These are phyloP conservation scores for Lithobates sylvaticus DNA, from an alignment of 2,797 vertebrate genomes.

Conservation along the genomic window DNA sequence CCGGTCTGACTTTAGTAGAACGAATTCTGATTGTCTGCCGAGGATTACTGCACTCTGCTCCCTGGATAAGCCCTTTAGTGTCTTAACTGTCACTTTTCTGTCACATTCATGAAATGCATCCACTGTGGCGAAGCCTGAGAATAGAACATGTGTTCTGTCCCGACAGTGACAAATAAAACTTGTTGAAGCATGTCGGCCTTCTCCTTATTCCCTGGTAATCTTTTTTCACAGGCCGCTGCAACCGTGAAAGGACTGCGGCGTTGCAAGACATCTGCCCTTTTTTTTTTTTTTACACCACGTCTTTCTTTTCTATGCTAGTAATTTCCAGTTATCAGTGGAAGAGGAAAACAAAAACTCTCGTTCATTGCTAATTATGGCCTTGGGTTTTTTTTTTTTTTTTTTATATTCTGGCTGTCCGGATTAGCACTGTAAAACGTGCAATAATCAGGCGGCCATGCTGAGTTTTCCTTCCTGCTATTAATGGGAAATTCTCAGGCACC, in stretches of 20 bases:
- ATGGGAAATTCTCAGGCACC: background rate
- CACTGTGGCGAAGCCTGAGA: background rate
- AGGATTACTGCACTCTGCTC: too few relatives aligned
- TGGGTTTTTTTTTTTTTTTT: background rate
- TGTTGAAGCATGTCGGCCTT: background rate
- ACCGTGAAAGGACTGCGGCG: background rate
- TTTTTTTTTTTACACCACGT: too few relatives aligned
- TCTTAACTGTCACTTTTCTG: background rate
- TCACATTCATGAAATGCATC: background rate
- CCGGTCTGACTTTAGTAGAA: too few relatives aligned
- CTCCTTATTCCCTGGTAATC: background rate
- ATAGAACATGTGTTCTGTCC: background rate
- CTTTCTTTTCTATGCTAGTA: too few relatives aligned
- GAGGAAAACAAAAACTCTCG: background rate
- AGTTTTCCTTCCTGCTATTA: background rate
- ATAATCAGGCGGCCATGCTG: background rate
- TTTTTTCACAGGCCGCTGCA: conserved; percentile 4
- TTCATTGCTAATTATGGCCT: background rate
- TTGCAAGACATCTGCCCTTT: background rate
- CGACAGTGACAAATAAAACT: conserved; percentile 5
- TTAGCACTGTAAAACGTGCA: background rate
- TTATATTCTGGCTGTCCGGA: background rate
- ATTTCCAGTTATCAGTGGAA: background rate
- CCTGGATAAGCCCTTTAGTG: too few relatives aligned
- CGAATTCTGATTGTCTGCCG: too few relatives aligned